Evolutionary conservation across 2,797 vertebrate genomes (phyloP).

Genomic region (Hemibagrus guttatus): DNA sequence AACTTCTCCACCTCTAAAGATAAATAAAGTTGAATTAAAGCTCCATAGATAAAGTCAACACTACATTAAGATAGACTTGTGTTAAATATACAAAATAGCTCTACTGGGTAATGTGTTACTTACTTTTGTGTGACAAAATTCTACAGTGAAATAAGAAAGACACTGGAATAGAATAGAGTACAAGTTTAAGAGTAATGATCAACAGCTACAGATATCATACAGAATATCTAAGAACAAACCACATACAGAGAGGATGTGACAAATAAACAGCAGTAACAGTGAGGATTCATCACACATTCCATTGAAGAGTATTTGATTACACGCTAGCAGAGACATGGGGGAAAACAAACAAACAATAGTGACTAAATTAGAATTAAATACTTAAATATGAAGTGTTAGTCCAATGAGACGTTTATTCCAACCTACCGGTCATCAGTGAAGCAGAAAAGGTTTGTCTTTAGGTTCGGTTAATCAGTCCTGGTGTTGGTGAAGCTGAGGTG

Average conservation of each 20-base stretch:
- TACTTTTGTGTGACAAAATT: too few relatives aligned
- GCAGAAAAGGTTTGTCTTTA: neutral
- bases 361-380: slow-evolving; percentile 3
- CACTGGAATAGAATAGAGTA: neutral
- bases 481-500: neutral
- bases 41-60: neutral
- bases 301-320: neutral
- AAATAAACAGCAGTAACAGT: neutral
- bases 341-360: neutral
- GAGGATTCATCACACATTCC: slow-evolving; percentile 10
- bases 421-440: neutral
- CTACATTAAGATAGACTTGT: neutral
- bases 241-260: slow-evolving; percentile 17
- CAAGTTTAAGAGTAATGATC: slow-evolving; percentile 8
- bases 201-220: slow-evolving; percentile 4
- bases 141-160: neutral
- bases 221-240: slow-evolving; percentile 19
- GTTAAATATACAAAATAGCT: neutral
- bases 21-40: too few relatives aligned
- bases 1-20: neutral
- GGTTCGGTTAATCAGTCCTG: neutral
- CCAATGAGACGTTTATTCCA: neutral
- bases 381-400: slow-evolving; percentile 2
- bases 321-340: neutral
- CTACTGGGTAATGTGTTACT: neutral